These are phyloP conservation scores for Arenicola marina DNA, from an alignment of 2,888 invertebrate genomes.

Conservation along the genomic window DNA sequence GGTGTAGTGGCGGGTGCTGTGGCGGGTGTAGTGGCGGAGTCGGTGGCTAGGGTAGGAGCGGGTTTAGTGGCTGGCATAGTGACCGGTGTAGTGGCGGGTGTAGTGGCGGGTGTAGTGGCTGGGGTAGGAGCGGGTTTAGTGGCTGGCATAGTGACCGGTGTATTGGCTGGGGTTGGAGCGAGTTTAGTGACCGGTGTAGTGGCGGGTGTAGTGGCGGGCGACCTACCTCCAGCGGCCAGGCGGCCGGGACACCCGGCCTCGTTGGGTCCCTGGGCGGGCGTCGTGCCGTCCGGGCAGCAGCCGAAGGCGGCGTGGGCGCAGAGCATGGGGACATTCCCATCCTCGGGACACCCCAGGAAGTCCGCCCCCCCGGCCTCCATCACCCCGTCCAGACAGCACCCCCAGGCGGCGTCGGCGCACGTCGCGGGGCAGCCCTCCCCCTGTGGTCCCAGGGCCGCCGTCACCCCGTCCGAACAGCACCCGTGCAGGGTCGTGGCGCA, in stretches of 20 bases:
- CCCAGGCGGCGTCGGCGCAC: constrained; percentile 68
- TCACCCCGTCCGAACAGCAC: constrained; percentile 71
- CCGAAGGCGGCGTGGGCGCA: constrained; percentile 66
- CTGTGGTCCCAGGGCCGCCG: constrained; percentile 80
- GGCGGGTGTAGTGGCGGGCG: too few relatives aligned
- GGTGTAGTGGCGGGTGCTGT: too few relatives aligned
- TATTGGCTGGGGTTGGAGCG: too few relatives aligned
- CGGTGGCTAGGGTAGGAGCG: too few relatives aligned
- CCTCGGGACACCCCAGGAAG: constrained; percentile 68
- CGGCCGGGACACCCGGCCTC: constrained; percentile 69
- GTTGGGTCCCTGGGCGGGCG: constrained; percentile 82
- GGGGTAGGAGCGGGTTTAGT: too few relatives aligned
- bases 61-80: too few relatives aligned
- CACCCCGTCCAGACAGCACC: constrained; percentile 85
- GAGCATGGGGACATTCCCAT: neutral
- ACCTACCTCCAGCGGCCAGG: too few relatives aligned
- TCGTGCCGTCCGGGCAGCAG: constrained; percentile 83
- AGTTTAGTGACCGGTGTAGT: too few relatives aligned
- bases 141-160: too few relatives aligned
- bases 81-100: too few relatives aligned
- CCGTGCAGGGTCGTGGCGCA: constrained; percentile 59
- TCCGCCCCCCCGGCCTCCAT: constrained; percentile 73
- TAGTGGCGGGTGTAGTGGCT: too few relatives aligned
- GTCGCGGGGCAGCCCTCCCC: constrained; percentile 58
- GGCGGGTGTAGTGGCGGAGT: too few relatives aligned